phyloP scores from a whole-genome alignment of 2,797 vertebrate species.

The Malacoraja senta region DNA sequence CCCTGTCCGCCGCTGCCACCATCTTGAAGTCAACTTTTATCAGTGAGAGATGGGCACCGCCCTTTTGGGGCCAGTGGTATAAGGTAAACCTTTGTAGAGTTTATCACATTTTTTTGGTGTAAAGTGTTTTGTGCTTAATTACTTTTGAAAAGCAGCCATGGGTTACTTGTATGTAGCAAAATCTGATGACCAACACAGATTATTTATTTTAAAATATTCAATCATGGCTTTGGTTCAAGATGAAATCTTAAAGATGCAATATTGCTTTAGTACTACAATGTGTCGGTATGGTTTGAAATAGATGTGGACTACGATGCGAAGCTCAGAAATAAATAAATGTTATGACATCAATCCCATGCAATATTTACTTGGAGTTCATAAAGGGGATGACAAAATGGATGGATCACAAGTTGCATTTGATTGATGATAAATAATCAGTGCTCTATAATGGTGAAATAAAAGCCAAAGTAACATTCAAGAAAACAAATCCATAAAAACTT shows the following conservation, averaged over 20 bases:
- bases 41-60: too few relatives aligned
- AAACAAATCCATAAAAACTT: background rate
- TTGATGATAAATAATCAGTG: background rate
- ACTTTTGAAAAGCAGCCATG: background rate
- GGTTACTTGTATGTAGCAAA: background rate
- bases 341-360: background rate
- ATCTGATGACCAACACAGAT: background rate
- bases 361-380: background rate
- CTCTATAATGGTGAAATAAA: too few relatives aligned
- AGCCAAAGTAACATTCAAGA: background rate
- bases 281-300: background rate
- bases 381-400: background rate
- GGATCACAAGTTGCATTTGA: background rate
- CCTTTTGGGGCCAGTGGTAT: background rate
- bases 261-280: background rate
- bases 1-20: too few relatives aligned
- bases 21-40: too few relatives aligned
- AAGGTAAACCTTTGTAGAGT: background rate
- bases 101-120: background rate
- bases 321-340: background rate
- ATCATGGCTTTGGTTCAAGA: background rate
- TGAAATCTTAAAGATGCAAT: background rate
- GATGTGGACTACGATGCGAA: background rate
- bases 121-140: background rate
- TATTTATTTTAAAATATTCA: background rate